A percentile compares a stretch with the other conserved stretches of the same genome.
These are phyloP conservation scores for Villa cingulata DNA, from an alignment of 2,888 invertebrate genomes.

Conservation along the genomic window DNA sequence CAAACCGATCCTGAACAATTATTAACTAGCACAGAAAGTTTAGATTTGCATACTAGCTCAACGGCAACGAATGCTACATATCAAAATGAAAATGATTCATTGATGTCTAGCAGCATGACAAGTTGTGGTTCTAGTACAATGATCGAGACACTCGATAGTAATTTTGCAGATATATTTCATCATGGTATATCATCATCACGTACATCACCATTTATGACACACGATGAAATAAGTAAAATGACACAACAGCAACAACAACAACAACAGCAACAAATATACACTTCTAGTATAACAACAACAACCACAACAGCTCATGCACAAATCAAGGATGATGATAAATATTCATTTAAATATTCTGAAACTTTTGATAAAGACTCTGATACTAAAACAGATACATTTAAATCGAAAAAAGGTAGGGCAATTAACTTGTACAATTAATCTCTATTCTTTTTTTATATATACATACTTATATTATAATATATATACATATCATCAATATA, in stretches of 20 bases:
- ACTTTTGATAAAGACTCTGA: neutral
- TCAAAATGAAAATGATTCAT: slow-evolving; percentile 70
- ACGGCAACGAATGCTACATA: slow-evolving; percentile 71
- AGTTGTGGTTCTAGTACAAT: slow-evolving; percentile 74
- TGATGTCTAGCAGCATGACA: slow-evolving; percentile 74
- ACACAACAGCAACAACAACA: neutral
- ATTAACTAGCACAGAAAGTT: slow-evolving; percentile 55
- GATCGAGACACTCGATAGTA: slow-evolving; percentile 55
- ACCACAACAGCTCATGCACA: neutral
- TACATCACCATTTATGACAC: neutral
- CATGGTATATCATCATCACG: slow-evolving; percentile 3
- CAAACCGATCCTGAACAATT: slow-evolving; percentile 42
- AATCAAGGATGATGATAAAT: neutral
- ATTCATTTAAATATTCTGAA: neutral
- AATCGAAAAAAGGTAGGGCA: neutral
- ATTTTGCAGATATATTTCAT: slow-evolving; percentile 11
- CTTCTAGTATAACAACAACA: neutral
- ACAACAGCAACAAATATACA: neutral
- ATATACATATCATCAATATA: too few species aligned
- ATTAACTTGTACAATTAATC: neutral
- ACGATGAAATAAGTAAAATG: neutral
- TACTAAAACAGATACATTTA: neutral
- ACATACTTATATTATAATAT: neutral
- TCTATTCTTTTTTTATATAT: neutral
- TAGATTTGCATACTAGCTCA: slow-evolving; percentile 64